Conservation (phyloP, 2,113 vertebrate species). For the Aphelocoma coerulescens region DNA sequence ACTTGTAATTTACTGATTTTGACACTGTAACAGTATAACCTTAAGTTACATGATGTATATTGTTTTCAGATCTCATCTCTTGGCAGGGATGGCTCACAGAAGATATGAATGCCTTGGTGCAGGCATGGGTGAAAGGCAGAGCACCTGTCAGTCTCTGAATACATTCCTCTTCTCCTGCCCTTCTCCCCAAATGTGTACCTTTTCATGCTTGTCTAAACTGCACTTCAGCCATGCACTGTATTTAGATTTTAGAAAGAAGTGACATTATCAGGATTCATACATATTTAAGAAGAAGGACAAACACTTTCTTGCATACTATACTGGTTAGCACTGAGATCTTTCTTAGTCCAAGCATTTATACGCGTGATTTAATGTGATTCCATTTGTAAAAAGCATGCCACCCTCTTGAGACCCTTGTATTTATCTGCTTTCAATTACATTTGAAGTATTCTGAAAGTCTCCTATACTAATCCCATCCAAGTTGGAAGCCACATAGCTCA, state of each 20-base stretch:
- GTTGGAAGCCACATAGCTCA: constrained; percentile 72
- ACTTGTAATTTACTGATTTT: not conserved
- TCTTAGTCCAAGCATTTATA: not conserved
- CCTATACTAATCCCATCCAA: constrained; percentile 70
- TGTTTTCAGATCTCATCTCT: constrained; percentile 1
- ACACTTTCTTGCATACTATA: not conserved
- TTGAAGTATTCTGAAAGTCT: constrained; percentile 58
- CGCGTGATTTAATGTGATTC: not conserved
- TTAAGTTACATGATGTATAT: not conserved
- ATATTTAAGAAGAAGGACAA: not conserved
- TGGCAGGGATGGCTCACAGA: not conserved
- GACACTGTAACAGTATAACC: not conserved
- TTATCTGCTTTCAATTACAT: constrained; percentile 75
- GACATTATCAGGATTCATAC: not conserved
- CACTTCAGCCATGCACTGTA: not conserved
- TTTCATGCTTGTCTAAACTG: not conserved
- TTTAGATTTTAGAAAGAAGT: not conserved
- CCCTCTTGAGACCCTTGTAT: constrained; percentile 42
- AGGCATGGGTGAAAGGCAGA: not conserved
- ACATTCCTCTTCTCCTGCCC: not conserved
- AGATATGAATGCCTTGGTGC: not conserved
- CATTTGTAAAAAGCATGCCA: constrained; percentile 44
- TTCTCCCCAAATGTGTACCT: not conserved
- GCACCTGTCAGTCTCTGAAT: not conserved
- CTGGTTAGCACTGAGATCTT: constrained; percentile 23